Evolutionary conservation across 2,888 invertebrate species (phyloP), one percentile per base, ranked within the genome.

Genomic region (Nipponacmea schrenckii): DNA sequence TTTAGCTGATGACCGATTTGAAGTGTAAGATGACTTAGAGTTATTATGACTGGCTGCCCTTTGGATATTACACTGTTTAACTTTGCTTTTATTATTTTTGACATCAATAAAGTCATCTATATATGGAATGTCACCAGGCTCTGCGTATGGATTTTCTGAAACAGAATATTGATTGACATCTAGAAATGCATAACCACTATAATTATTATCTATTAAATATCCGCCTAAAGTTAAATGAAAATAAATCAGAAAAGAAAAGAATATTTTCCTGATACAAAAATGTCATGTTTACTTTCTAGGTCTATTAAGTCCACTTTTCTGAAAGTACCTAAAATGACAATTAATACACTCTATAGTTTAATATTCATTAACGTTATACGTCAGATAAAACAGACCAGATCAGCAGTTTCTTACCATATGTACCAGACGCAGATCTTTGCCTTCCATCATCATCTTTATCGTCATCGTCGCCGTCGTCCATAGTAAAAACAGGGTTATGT

Each of bases 141-240:
- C 74, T 24, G 74, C 74, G 68, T 74, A 74, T 17, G 68, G 45
- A 63, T 68, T 74, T 24, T 74, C 74, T 74, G 68, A 39, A 71
- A 71, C 17, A 48, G 8, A n/a, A 24, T 20, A 56, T 24, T 24
- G 24, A 56, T 56, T 20, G 24, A 56, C 2, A 20, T 56, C 39
- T 39, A 8, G 8, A 39, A 39, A 39, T 39, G 39, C 39, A 39
- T 8, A 8, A 8, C 10, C 39, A 39, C 39, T 10, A 8, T 39
- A n/a, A n/a, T 8, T 39, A 39, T 5, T 8, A 39, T 39, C 3
- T 39, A 39, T 10, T 39, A 8, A 39, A 5, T 10, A 39, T 39
- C 1, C 10, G 1, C 4, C 39, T 5, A 39, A 7, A 7, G 3
- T 10, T 8, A 39, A 31, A n/a, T n/a, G n/a, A 31, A 31, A 31